Evolutionary conservation across 2,888 invertebrate species (phyloP).

Genomic region (Ceramica pisi): DNA sequence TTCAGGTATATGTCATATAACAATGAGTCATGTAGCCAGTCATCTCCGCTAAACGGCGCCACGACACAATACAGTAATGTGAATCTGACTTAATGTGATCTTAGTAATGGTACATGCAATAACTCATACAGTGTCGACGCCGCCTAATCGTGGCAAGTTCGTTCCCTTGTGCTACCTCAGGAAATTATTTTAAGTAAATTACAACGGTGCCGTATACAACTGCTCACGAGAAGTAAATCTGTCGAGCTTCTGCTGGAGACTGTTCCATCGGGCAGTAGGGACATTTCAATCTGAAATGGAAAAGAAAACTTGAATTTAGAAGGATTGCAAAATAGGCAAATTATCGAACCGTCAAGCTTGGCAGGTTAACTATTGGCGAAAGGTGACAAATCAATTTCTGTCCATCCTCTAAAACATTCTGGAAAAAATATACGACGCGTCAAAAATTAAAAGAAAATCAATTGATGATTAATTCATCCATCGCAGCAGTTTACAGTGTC

Average conservation of each 20-base stretch:
- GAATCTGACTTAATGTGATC: not conserved
- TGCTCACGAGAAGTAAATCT: conserved; percentile 96
- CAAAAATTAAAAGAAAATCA: too few relatives aligned
- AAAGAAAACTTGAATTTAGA: conserved; percentile 7
- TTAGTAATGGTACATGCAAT: not conserved
- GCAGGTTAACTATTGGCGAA: not conserved
- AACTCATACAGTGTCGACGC: conserved; percentile 27
- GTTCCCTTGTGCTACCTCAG: conserved; percentile 40
- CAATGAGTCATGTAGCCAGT: too few relatives aligned
- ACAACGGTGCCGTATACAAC: conserved; percentile 34
- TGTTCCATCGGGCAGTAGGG: conserved; percentile 99
- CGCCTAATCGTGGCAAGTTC: conserved; percentile 46
- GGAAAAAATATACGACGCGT: too few relatives aligned
- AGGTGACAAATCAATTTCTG: not conserved
- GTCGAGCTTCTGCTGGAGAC: conserved; percentile 97
- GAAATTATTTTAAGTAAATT: conserved; percentile 50
- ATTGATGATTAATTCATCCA: too few relatives aligned
- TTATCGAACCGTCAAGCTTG: not conserved
- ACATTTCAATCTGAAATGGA: conserved; percentile 96
- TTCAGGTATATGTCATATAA: too few relatives aligned
- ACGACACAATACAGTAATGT: too few relatives aligned
- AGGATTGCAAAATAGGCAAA: not conserved
- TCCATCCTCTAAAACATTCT: not conserved
- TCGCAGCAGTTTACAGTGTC: not conserved
- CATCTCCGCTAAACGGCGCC: too few relatives aligned